phyloP scores from a whole-genome alignment of 2,888 invertebrate genomes.

The Eubasilissa splendida region DNA sequence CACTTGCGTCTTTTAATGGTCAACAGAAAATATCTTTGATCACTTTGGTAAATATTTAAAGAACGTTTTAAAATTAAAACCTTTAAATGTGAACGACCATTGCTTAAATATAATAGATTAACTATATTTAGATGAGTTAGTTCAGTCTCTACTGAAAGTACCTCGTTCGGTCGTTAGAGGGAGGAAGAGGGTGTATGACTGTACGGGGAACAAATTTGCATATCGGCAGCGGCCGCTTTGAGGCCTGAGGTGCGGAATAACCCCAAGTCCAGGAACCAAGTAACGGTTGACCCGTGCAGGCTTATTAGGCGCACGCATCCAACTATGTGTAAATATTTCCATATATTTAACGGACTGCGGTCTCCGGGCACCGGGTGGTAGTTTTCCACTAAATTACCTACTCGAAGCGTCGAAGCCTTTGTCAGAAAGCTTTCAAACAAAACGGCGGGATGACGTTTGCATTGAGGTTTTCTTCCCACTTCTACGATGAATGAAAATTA shows the following conservation, averaged over 20 bases:
- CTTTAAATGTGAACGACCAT: no score
- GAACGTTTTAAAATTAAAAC: no score
- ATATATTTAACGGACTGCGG: constrained; percentile 38
- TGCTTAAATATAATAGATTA: no score
- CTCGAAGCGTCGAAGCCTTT: constrained; percentile 27
- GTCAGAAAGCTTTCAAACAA: neutral
- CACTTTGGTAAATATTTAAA: no score
- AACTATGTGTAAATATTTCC: constrained; percentile 52
- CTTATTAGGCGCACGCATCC: constrained; percentile 40
- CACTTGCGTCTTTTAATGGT: no score
- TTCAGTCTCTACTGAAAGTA: neutral
- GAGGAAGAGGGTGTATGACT: neutral
- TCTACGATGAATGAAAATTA: neutral
- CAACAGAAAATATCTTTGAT: no score
- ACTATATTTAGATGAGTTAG: neutral
- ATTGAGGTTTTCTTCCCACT: constrained; percentile 4
- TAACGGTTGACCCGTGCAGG: constrained; percentile 15
- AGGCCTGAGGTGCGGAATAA: constrained; percentile 1
- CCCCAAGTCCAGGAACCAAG: constrained; percentile 5
- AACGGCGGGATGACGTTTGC: constrained; percentile 8
- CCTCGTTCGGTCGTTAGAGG: constrained; percentile 3
- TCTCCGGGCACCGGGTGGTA: neutral
- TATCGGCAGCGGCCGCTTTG: constrained; percentile 45
- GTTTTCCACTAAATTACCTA: constrained; percentile 32
- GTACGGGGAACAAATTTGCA: constrained; percentile 39